Base-by-base conservation (phyloP, 2,797 vertebrate species). In the Gadopsis bispinosus region DNA sequence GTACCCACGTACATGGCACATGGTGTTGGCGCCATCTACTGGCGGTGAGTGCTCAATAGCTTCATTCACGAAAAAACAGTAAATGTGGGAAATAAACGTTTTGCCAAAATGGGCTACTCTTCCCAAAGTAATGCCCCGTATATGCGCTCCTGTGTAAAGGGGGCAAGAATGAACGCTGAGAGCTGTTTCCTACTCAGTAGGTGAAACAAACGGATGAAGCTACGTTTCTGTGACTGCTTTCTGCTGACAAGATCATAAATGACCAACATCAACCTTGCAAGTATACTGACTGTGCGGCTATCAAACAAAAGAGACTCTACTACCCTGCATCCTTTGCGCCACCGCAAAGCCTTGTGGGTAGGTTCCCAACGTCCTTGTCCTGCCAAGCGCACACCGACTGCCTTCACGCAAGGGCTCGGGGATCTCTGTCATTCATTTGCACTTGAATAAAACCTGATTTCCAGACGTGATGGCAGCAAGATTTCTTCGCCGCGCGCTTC, bases 381-480 rank as follows among this genome's bases (percentile, higher is more conserved):
- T 83, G 68, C 79, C 85, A 70, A 84, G 77, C 88, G 43, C 82
- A 85, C 87, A 91, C 77, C 39, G 86, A 84, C 85, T 80, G 84
- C 33, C 80, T 89, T 47, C 75, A 81, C 68, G 79, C 66, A 50
- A 67, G 86, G 77, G 79, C 37, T 88, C 7, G 75, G 65, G 86
- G 70, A 69, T 66, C 71, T 66, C 70, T 88, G 86, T 86, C 73
- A 65, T 76, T 87, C 74, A 61, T 43, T 75, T 26, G 73, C n/a
- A 50, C 72, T 65, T 59, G 14, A 78, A 45, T 45, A 22, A 70
- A 84, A 37, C 26, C 58, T 3, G 19, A 17, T 59, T 63, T 73
- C 53, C 73, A 71, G 87, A 80, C 70, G 95, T 95, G 95, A 83
- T 95, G 79, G 89, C 94, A 79, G 90, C 93, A 29, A 90, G 94